phyloP scores from a whole-genome alignment of 2,797 vertebrate species.

The Gymnodraco acuticeps region DNA sequence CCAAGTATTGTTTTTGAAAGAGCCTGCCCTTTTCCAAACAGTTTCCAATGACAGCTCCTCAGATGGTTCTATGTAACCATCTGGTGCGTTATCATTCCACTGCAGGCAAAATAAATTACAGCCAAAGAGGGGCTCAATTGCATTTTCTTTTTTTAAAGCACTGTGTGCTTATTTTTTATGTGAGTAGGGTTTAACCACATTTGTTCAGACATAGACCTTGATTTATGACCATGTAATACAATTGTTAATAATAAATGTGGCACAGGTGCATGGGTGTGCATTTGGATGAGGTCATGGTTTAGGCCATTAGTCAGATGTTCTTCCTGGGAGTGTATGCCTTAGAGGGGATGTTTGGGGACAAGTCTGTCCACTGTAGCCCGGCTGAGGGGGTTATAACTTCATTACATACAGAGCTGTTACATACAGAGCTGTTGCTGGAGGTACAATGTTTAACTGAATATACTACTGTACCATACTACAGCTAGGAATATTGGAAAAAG shows the following conservation, averaged over 20 bases:
- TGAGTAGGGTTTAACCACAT: neutral
- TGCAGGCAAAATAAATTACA: neutral
- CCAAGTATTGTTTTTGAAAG: no score
- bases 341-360: constrained; percentile 23
- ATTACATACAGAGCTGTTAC: constrained; percentile 37
- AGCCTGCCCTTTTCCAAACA: no score
- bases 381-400: constrained; percentile 33
- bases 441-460: neutral
- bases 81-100: neutral
- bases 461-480: neutral
- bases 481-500: constrained; percentile 8
- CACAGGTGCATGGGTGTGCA: neutral
- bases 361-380: constrained; percentile 14
- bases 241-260: neutral
- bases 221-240: neutral
- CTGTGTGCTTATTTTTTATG: neutral
- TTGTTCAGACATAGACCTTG: neutral
- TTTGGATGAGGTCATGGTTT: constrained; percentile 22
- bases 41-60: no score
- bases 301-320: constrained; percentile 40
- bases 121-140: neutral
- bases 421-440: neutral
- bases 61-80: no score
- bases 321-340: constrained; percentile 23
- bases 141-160: neutral